Base-by-base conservation (phyloP, 2,113 vertebrate species). In the Eurystomus gularis region DNA sequence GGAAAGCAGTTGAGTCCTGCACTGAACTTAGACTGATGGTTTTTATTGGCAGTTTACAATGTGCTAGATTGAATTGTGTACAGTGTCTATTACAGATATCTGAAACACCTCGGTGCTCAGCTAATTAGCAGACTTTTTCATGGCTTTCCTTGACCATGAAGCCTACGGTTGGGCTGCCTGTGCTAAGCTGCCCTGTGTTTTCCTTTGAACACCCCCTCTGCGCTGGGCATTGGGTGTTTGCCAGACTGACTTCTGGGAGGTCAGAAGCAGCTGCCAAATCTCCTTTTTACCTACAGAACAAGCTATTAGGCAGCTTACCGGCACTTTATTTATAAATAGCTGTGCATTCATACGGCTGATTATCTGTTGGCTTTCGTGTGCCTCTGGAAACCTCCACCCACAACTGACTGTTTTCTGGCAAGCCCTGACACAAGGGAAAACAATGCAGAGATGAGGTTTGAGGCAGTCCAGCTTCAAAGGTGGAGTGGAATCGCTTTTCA, bases 341-440 rank as follows among this genome's bases (percentile, higher is more conserved):
- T 46, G 18, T 10, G 8, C 2, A 1, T 58, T 66, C 39, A 3
- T 14, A 16, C 0, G 0, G 46, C 71, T 77, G n/a, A 35, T 70
- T n/a, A 15, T 46, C 7, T 0, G 17, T 42, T 81, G 80, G 28
- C 26, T 81, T 82, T 61, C 4, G 0, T 31, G 37, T 54, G n/a
- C 28, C 51, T 49, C 66, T 82, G 80, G 57, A 79, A 82, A 48
- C 48, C 26, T 69, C 62, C 39, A 21, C 19, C 75, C 60, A 11
- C 54, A 44, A 29, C n/a, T 87, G 55, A 18, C 49, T 17, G 31
- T 48, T 84, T n/a, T 49, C 52, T 60, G 65, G 24, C n/a, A 4
- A 55, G 18, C 42, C 40, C 40, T 62, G 51, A 29, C 66, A 10
- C 33, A 33, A 52, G 61, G 26, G 19, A 29, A 2, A 37, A 11